Evolutionary conservation across 2,797 vertebrate species (phyloP), one percentile per base, ranked within the genome.

Genomic region (Sebastes wilsoni): DNA sequence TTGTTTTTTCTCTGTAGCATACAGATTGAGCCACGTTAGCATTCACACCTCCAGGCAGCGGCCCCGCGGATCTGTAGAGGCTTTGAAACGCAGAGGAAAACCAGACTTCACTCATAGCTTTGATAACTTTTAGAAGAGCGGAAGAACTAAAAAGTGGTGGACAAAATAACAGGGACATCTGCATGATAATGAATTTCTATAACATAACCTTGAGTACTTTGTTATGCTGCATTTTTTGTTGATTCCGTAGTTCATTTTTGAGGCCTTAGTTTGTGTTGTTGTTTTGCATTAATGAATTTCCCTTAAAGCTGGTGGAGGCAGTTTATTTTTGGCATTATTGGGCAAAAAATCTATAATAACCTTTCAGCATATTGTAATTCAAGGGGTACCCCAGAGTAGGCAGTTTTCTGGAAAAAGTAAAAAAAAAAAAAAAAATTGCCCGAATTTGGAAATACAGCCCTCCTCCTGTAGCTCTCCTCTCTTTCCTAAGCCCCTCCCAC

Each of bases 1-100:
- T 95, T 96, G 94, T 96, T 96, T 95, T 93, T 95, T 93, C 93
- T 90, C 88, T 82, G 91, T 77, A 92, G 93, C 91, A 91, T 87
- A 95, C 86, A 92, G 94, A 95, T 95, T 92, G 94, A 88, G 88
- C 78, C 60, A 74, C 80, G 88, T 93, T 94, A 95, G 91, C 93
- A 93, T 95, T 94, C 88, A 82, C 89, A 91, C 83, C 85, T 93
- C 83, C 68, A 66, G 72, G 64, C 30, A 32, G 76, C 18, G 23
- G 75, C 65, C 27, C 30, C 27, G 23, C 72, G 62, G 55, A 54
- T 85, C 67, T 3, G 16, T 22, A 8, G 38, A 61, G 72, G 74
- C 79, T 88, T 56, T 18, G 46, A 88, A 80, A 86, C 75, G 64
- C 65, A 73, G 79, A 71, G 20, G 20, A 77, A 84, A 82, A 59